phyloP scores from a whole-genome alignment of 35 echinoderm and acorn worm genomes.

The Acanthaster planci region DNA sequence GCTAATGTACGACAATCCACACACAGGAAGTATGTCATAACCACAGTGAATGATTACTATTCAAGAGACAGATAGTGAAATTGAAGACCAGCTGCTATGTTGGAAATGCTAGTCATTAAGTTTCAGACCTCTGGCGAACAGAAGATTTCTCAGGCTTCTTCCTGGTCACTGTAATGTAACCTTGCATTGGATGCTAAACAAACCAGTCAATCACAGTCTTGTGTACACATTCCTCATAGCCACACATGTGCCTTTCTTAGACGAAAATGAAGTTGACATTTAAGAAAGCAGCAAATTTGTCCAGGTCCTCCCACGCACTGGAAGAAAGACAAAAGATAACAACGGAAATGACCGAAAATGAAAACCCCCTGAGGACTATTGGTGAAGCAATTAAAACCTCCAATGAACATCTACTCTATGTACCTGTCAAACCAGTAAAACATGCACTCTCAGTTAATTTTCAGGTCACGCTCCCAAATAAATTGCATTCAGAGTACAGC shows the following conservation, averaged over 20 bases:
- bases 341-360: not conserved
- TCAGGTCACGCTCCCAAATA: constrained; percentile 1
- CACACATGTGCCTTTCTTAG: not conserved
- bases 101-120: too few relatives aligned
- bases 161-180: too few relatives aligned
- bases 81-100: too few relatives aligned
- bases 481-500: not conserved
- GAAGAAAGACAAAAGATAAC: constrained; percentile 6
- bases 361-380: constrained; percentile 9
- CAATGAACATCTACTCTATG: not conserved
- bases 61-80: too few relatives aligned
- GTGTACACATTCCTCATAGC: too few relatives aligned
- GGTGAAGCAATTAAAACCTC: constrained; percentile 8
- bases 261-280: constrained; percentile 29
- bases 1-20: too few relatives aligned
- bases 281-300: not conserved
- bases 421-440: not conserved
- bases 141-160: too few relatives aligned
- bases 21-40: too few relatives aligned
- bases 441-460: not conserved
- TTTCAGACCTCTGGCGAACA: too few relatives aligned
- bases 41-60: too few relatives aligned
- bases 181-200: too few relatives aligned
- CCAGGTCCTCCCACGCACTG: not conserved
- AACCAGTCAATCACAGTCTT: too few relatives aligned